phyloP scores from a whole-genome alignment of 2,797 vertebrate genomes.

The Sebastes minor region DNA sequence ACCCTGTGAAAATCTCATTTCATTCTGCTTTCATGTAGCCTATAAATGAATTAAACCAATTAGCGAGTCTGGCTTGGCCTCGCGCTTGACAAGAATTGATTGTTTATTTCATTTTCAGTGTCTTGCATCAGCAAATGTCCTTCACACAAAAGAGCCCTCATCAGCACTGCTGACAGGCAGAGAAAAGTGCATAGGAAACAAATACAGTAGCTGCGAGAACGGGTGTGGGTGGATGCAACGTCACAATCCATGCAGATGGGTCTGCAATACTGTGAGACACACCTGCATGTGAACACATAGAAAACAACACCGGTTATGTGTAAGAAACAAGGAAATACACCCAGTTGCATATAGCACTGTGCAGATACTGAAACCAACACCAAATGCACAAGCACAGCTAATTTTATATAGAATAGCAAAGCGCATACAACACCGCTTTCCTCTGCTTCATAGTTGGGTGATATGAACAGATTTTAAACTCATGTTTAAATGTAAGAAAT shows the following conservation, averaged over 20 bases:
- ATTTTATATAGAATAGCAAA: neutral
- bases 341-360: neutral
- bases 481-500: neutral
- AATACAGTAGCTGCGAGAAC: conserved; percentile 19
- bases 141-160: conserved; percentile 44
- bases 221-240: neutral
- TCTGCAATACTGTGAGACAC: neutral
- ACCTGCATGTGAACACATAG: neutral
- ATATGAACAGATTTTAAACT: neutral
- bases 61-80: conserved; percentile 37
- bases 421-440: neutral
- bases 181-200: conserved; percentile 3
- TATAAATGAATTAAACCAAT: conserved; percentile 61
- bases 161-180: conserved; percentile 32
- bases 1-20: conserved; percentile 57
- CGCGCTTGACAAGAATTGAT: conserved; percentile 46
- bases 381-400: neutral
- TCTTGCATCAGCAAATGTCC: conserved; percentile 64
- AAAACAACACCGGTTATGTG: neutral
- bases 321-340: neutral
- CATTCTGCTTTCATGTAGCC: conserved; percentile 47
- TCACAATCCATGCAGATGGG: neutral
- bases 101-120: conserved; percentile 62
- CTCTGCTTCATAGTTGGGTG: neutral
- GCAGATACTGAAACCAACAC: neutral